Evolutionary conservation across 2,797 vertebrate genomes (phyloP), one percentile per base, ranked within the genome.

Genomic region (Streptopelia turtur): DNA sequence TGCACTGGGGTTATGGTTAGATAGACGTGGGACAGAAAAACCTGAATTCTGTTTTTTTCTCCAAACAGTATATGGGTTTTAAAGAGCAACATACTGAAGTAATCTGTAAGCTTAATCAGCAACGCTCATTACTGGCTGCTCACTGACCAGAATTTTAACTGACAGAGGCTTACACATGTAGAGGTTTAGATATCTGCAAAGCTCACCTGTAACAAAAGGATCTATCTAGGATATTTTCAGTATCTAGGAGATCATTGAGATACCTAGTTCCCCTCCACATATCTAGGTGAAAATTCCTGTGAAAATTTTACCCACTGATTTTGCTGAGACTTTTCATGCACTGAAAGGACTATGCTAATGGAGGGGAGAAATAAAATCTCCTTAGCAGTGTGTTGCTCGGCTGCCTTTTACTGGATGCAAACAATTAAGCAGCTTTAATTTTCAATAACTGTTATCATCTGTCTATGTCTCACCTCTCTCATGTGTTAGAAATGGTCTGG

Each of bases 381-480:
- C 0, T 0, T 74, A 60, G 47, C 27, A 35, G 21, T 43, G 10
- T 31, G 18, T 75, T 61, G 16, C 24, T 85, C 0, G 1, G 6
- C 20, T 89, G 45, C 64, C 28, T 84, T 87, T 28, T 84, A 25
- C 43, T 49, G 43, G 5, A 74, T 8, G 12, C 14, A 65, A 84
- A 52, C 28, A 70, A 39, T 27, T 57, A 57, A 64, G n/a, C 13
- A 59, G 21, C 6, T 77, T 92, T 75, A 41, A 57, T 53, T 94
- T 92, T 76, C 64, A 63, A 2, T 55, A 50, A 50, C 57, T 35
- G 16, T 41, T 87, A 33, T 66, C 13, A 22, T 65, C 43, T 88
- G 4, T 23, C n/a, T 75, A 6, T 55, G 13, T 79, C 55, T 94
- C 21, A 41, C 27, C 27, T 71, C 25, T 87, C 8, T 68, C 2